Evolutionary conservation across 1,140 invertebrate genomes (phyloP), one percentile per base, ranked within the genome.

Genomic region (Bilobella aurantiaca): DNA sequence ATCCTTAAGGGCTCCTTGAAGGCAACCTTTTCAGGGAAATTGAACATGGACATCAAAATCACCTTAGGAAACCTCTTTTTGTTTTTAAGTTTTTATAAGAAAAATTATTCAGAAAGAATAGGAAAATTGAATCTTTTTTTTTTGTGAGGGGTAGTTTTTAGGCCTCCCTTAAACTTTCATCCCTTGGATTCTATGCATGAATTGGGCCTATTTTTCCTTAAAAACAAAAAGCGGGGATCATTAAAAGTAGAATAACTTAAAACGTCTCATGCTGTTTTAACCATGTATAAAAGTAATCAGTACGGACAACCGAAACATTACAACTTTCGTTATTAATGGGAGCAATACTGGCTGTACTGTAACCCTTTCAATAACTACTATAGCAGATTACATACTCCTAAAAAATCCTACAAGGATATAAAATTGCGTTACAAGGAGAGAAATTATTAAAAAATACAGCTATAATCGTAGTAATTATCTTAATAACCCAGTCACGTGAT

Each of bases 101-200:
- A 42, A 42, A 42, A 53, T 53, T 53, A 53, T 53, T 53, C 49
- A 8, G 21, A 23, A 53, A 53, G 49, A 23, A 53, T 53, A 23
- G 49, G 49, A 53, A 53, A 53, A 53, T 53, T 53, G 49, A 53
- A 53, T 53, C 23, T 23, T 53, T 53, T 53, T 53, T 53, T 53
- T 12, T 53, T 23, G 5, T 53, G 25, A 18, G 25, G 18, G 8
- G 8, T 18, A 42, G n/a, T n/a, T n/a, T n/a, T n/a, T n/a, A n/a
- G n/a, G n/a, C n/a, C n/a, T n/a, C n/a, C n/a, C n/a, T n/a, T n/a
- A n/a, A n/a, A n/a, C n/a, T n/a, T n/a, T n/a, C n/a, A n/a, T n/a
- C n/a, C n/a, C 3, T 53, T 23, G 5, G 8, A 53, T 12, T 5
- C 5, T 12, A 53, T 5, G 5, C 5, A 53, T 5, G 25, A 53